Evolutionary conservation across 2,113 vertebrate genomes (phyloP).

Genomic region (Tricholaema leucomelas): DNA sequence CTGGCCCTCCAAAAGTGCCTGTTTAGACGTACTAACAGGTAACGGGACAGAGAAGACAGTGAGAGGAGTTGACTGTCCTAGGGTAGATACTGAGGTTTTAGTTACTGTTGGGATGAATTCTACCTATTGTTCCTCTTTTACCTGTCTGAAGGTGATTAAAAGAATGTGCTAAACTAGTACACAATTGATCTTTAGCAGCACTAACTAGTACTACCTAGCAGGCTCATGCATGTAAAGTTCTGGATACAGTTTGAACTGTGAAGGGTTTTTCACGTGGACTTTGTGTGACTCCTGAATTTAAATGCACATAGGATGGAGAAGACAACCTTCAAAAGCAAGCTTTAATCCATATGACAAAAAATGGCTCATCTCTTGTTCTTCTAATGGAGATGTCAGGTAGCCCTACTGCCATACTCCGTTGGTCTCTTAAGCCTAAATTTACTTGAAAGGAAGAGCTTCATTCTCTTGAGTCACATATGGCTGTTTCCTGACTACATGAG

Average conservation of each 20-base stretch:
- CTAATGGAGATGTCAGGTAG: neutral
- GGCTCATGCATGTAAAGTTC: neutral
- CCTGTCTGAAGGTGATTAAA: neutral
- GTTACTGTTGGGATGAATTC: neutral
- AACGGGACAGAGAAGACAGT: neutral
- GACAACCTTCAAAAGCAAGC: neutral
- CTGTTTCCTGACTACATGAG: neutral
- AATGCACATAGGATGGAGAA: neutral
- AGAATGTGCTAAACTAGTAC: neutral
- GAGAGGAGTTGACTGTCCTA: neutral
- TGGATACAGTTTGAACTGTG: neutral
- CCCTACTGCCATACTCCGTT: neutral
- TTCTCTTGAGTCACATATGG: neutral
- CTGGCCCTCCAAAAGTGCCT: neutral
- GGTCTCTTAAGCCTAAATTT: neutral
- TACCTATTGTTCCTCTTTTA: neutral
- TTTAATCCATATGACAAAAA: neutral
- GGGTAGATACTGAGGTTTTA: neutral
- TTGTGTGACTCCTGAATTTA: neutral
- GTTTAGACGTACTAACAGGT: neutral
- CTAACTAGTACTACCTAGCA: neutral
- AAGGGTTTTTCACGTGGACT: neutral
- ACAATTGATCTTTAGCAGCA: neutral
- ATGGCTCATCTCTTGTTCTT: neutral
- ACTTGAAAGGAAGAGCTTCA: neutral